phyloP scores from a whole-genome alignment of 2,113 vertebrate species.

The Leiothrix lutea region DNA sequence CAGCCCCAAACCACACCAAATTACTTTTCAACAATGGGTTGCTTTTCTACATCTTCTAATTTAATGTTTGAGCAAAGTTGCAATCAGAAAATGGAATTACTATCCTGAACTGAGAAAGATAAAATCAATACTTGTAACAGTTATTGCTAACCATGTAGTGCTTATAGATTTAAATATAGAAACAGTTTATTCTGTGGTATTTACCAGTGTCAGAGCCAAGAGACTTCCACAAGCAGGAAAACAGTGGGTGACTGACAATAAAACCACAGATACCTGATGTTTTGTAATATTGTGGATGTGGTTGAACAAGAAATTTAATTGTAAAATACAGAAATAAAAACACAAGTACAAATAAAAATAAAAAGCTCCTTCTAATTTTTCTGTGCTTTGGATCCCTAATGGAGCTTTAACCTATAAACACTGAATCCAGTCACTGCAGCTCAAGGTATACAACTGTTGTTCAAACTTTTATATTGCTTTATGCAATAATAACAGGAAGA shows the following conservation, averaged over 20 bases:
- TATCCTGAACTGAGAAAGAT: slow-evolving; percentile 41
- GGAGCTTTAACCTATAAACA: slow-evolving; percentile 9
- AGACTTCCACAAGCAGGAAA: slow-evolving; percentile 44
- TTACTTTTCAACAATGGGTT: not conserved
- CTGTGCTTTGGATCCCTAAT: slow-evolving; percentile 8
- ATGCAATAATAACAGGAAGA: not conserved
- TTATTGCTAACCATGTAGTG: slow-evolving; percentile 57
- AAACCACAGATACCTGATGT: slow-evolving; percentile 44
- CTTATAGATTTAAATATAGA: slow-evolving; percentile 70
- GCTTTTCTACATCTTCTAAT: slow-evolving; percentile 32
- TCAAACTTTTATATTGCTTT: not conserved
- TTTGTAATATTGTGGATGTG: slow-evolving; percentile 29
- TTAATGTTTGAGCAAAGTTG: slow-evolving; percentile 61
- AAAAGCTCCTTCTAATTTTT: slow-evolving; percentile 10
- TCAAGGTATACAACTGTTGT: not conserved
- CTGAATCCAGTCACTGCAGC: not conserved
- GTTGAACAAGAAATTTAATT: slow-evolving; percentile 46
- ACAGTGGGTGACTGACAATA: slow-evolving; percentile 49
- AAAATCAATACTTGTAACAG: slow-evolving; percentile 67
- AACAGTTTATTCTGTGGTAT: slow-evolving; percentile 53
- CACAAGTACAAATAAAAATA: not conserved
- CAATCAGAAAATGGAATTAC: slow-evolving; percentile 56
- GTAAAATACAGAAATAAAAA: slow-evolving; percentile 17
- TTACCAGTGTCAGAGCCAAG: slow-evolving; percentile 57
- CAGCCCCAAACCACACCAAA: not conserved